Evolutionary conservation across 2,797 vertebrate genomes (phyloP).

Genomic region (Spinibarbus caldwelli): DNA sequence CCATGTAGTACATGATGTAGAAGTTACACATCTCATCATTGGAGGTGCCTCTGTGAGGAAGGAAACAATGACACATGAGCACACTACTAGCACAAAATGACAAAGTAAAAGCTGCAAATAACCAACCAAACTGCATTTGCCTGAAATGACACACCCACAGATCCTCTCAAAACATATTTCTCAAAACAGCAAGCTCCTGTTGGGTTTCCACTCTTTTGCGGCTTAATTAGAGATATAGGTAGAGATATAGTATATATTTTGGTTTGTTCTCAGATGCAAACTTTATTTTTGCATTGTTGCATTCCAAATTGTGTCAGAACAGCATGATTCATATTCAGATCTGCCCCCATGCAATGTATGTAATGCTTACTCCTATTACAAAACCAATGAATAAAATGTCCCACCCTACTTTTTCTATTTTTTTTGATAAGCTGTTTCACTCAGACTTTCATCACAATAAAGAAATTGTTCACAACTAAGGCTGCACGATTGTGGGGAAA

Average conservation of each 20-base stretch:
- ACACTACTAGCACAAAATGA: neutral
- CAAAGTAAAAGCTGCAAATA: neutral
- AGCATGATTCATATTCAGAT: neutral
- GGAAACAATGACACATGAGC: neutral
- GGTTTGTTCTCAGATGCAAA: no score
- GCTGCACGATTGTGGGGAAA: no score
- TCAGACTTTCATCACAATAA: neutral
- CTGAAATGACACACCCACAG: neutral
- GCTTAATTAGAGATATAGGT: no score
- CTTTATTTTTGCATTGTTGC: neutral
- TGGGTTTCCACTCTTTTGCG: no score
- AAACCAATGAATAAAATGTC: neutral
- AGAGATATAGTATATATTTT: no score
- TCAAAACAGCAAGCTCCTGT: no score
- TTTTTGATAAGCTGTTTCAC: neutral
- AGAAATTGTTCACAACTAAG: neutral
- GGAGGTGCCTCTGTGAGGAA: conserved; percentile 84
- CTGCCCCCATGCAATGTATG: neutral
- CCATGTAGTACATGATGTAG: conserved; percentile 99
- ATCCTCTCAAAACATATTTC: neutral
- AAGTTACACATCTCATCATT: conserved; percentile 99
- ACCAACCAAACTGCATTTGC: neutral
- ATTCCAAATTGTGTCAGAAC: neutral
- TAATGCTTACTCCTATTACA: neutral
- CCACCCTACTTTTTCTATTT: neutral